These are phyloP conservation scores for Thripadectes ignobilis DNA, from an alignment of 2,797 vertebrate genomes.

Conservation along the genomic window DNA sequence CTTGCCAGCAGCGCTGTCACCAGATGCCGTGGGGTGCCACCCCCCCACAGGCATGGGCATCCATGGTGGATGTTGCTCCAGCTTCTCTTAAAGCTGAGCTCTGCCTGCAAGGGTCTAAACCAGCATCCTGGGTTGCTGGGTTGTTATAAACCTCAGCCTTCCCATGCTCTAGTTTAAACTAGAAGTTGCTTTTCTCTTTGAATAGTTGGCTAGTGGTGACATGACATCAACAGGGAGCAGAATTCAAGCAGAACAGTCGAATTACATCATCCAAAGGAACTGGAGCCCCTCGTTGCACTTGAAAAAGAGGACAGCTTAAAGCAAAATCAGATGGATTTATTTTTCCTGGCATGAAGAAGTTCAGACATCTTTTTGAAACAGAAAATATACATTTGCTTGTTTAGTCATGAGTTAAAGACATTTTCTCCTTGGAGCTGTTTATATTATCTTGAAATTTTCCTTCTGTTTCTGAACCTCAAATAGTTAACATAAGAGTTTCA, in stretches of 20 bases:
- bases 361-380: slow-evolving; percentile 46
- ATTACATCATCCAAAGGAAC: slow-evolving; percentile 54
- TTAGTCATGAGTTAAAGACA: slow-evolving; percentile 30
- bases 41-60: rapidly evolving
- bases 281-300: slow-evolving; percentile 9
- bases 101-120: neutral
- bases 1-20: neutral
- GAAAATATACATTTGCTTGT: slow-evolving; percentile 34
- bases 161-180: slow-evolving; percentile 3
- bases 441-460: slow-evolving; percentile 10
- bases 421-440: slow-evolving; percentile 36
- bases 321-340: slow-evolving; percentile 60
- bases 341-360: slow-evolving; percentile 42
- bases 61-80: rapidly evolving
- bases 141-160: neutral
- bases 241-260: slow-evolving; percentile 50
- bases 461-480: slow-evolving; percentile 40
- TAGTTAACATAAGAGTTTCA: slow-evolving; percentile 40
- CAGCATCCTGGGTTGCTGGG: rapidly evolving
- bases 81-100: neutral
- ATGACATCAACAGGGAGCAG: slow-evolving; percentile 55
- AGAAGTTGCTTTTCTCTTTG: slow-evolving; percentile 43
- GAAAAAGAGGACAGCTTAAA: slow-evolving; percentile 47
- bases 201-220: slow-evolving; percentile 20
- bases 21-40: neutral